Conservation (phyloP, 1,140 invertebrate genomes). For the Neodiprion lecontei region DNA sequence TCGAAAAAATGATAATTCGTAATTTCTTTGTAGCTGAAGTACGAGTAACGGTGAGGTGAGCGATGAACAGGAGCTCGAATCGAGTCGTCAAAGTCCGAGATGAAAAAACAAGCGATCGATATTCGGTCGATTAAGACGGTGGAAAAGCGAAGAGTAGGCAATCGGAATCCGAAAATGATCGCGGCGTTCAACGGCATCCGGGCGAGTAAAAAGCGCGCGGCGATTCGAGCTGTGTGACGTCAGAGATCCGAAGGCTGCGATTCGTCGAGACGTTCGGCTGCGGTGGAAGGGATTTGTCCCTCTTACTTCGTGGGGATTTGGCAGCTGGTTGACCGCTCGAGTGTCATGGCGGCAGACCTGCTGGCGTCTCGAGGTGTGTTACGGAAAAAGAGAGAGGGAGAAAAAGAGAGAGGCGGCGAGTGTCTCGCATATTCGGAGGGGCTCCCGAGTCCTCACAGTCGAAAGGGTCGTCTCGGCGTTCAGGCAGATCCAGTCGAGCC, state of each 20-base stretch:
- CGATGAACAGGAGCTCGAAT: no score
- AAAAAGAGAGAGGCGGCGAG: background rate
- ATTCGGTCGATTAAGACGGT: no score
- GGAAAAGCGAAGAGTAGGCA: no score
- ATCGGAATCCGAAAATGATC: no score
- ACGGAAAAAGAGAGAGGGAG: background rate
- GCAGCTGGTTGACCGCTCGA: background rate
- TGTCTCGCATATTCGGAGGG: background rate
- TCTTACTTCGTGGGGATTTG: background rate
- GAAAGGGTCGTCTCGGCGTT: background rate
- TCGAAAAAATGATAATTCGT: no score
- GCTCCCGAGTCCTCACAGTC: background rate
- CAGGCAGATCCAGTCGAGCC: no score
- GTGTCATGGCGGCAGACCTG: conserved; percentile 1
- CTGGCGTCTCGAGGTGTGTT: background rate
- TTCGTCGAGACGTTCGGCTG: background rate
- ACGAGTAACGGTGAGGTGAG: no score
- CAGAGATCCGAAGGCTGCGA: background rate
- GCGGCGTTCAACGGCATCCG: no score
- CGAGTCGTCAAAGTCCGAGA: no score
- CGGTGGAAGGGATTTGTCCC: background rate
- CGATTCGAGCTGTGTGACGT: background rate
- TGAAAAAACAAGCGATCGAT: no score
- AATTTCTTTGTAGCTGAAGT: no score
- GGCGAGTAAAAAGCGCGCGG: background rate